Percentiles rank a stretch among this genome's conserved stretches.
Conservation (phyloP, 2,113 vertebrate species). For the Sciurus niger region DNA sequence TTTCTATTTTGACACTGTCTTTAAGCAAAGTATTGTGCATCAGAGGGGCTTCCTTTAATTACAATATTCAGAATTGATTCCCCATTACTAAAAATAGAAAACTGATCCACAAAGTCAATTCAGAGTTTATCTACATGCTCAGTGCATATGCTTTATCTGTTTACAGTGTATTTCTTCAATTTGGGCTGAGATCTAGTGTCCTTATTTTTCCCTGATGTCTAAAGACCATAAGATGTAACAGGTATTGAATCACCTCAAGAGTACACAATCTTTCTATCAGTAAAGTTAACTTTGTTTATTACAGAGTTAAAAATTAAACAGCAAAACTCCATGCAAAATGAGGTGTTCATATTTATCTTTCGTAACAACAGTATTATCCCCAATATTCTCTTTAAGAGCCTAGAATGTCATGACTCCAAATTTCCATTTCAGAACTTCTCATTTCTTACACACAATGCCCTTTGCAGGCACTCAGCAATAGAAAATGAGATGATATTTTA, state of each 20-base stretch:
- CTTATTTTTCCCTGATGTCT: background rate
- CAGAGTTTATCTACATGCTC: background rate
- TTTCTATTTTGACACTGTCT: background rate
- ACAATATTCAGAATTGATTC: slow-evolving; percentile 2
- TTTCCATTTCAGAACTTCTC: background rate
- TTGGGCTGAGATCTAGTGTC: background rate
- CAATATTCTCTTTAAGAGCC: background rate
- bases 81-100: slow-evolving; percentile 38
- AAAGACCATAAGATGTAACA: background rate
- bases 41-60: background rate
- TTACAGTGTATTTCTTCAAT: background rate
- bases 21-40: background rate
- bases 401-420: background rate
- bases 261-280: background rate
- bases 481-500: slow-evolving; percentile 19
- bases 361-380: background rate
- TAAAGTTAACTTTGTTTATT: background rate
- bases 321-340: slow-evolving; percentile 31
- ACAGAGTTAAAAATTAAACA: background rate
- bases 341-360: background rate
- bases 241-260: background rate
- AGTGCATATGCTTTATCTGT: background rate
- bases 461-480: background rate
- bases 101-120: background rate
- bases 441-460: background rate